Evolutionary conservation across 2,113 vertebrate genomes (phyloP).

Genomic region (Sylvia atricapilla): DNA sequence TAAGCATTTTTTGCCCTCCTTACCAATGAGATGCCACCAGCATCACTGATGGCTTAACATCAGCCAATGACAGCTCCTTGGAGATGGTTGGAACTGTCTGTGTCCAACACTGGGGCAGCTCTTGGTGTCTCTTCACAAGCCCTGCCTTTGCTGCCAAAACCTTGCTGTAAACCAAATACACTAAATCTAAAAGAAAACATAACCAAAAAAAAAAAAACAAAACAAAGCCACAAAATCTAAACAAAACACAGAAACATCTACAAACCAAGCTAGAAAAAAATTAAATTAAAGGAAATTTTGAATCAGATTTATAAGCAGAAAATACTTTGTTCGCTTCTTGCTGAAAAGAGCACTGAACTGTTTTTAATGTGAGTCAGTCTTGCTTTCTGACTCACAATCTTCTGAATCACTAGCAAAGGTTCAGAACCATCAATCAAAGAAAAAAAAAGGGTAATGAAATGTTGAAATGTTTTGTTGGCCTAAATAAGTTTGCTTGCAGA

Average conservation of each 20-base stretch:
- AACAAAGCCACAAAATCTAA: neutral
- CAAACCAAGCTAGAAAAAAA: neutral
- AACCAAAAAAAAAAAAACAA: neutral
- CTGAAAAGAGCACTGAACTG: neutral
- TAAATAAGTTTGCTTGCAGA: neutral
- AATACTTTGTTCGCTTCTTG: neutral
- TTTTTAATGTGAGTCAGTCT: neutral
- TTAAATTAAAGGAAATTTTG: neutral
- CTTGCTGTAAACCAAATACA: neutral
- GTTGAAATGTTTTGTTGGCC: neutral
- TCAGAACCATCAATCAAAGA: neutral
- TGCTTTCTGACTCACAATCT: neutral
- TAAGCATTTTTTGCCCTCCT: neutral
- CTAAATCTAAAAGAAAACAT: neutral
- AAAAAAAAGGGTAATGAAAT: too few species aligned
- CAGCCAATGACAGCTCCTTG: neutral
- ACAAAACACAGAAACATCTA: neutral
- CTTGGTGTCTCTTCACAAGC: neutral
- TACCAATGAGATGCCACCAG: neutral
- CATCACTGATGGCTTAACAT: neutral
- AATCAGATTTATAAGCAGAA: neutral
- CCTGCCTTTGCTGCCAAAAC: neutral
- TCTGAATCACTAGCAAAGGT: neutral
- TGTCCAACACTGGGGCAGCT: neutral
- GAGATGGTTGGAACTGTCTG: neutral